Evolutionary conservation across 30 jellyfish, hydroid and myxozoan species (phyloP).

Genomic region (Aurelia aurita complex sp. Pacific): DNA sequence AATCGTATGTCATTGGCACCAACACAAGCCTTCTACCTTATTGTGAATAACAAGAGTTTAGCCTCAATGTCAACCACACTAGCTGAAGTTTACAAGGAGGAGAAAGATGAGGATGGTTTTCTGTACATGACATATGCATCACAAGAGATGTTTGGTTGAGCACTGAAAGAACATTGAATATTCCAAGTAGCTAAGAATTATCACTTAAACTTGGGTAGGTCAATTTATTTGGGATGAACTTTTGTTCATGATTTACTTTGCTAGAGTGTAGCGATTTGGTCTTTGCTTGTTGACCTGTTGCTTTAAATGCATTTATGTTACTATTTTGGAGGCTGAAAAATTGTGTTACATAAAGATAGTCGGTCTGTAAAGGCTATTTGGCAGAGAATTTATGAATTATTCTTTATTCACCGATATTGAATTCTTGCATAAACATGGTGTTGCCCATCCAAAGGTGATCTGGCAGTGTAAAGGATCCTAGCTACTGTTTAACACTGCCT

Average conservation of each 20-base stretch:
- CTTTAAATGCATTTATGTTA: too few relatives aligned
- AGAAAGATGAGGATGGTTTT: slow-evolving; percentile 99
- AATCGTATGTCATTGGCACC: slow-evolving; percentile 99
- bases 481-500: too few relatives aligned
- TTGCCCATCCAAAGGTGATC: too few relatives aligned
- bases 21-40: slow-evolving; percentile 95
- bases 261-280: not conserved
- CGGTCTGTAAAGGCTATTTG: too few relatives aligned
- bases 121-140: slow-evolving; percentile 99
- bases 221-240: not conserved
- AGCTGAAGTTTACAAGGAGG: slow-evolving; percentile 99
- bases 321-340: too few relatives aligned
- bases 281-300: too few relatives aligned
- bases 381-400: too few relatives aligned
- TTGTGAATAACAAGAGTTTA: slow-evolving; percentile 98
- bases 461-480: too few relatives aligned
- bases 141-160: slow-evolving; percentile 97
- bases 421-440: too few relatives aligned
- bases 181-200: not conserved
- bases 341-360: too few relatives aligned
- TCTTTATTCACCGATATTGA: too few relatives aligned
- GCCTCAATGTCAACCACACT: slow-evolving; percentile 99
- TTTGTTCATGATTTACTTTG: not conserved
- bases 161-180: not conserved
- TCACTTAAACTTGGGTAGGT: not conserved